A percentile compares a stretch with the other conserved stretches of the same genome.
phyloP scores from a whole-genome alignment of 1,140 invertebrate species.

The Diabrotica undecimpunctata region DNA sequence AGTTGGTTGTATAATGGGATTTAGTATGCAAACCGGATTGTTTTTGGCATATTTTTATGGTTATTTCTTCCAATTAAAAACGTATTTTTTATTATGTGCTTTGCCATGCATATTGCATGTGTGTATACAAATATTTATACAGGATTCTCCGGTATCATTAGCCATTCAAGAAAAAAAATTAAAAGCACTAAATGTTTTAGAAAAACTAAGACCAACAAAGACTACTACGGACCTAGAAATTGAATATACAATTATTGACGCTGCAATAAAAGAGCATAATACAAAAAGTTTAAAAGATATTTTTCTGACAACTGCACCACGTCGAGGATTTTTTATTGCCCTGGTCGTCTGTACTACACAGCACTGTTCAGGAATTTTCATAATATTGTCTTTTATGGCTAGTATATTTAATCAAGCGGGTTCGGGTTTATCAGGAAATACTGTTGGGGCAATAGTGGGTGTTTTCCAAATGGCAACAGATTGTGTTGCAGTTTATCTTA shows the following conservation, averaged over 20 bases:
- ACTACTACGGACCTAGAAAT: constrained; percentile 53
- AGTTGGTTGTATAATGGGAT: constrained; percentile 60
- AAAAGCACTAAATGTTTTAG: constrained; percentile 61
- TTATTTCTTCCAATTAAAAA: constrained; percentile 56
- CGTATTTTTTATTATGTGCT: constrained; percentile 61
- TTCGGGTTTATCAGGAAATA: constrained; percentile 50
- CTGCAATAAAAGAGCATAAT: constrained; percentile 51
- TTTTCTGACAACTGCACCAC: constrained; percentile 53
- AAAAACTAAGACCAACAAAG: constrained; percentile 62
- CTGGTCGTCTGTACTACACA: constrained; percentile 69
- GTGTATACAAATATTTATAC: constrained; percentile 66
- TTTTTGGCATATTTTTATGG: constrained; percentile 56
- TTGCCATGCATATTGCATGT: constrained; percentile 61
- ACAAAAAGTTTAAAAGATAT: constrained; percentile 56
- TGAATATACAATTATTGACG: constrained; percentile 56
- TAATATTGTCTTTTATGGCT: constrained; percentile 4
- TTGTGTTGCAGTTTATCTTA: constrained; percentile 62
- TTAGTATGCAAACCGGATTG: constrained; percentile 40
- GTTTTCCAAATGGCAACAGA: constrained; percentile 66
- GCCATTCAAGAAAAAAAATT: constrained; percentile 56
- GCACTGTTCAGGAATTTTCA: constrained; percentile 69
- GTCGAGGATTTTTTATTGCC: constrained; percentile 65
- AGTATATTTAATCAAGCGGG: constrained; percentile 7
- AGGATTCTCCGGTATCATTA: constrained; percentile 76
- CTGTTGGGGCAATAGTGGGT: constrained; percentile 79